phyloP scores from a whole-genome alignment of 2,113 vertebrate genomes.

The Muscicapa adusta region DNA sequence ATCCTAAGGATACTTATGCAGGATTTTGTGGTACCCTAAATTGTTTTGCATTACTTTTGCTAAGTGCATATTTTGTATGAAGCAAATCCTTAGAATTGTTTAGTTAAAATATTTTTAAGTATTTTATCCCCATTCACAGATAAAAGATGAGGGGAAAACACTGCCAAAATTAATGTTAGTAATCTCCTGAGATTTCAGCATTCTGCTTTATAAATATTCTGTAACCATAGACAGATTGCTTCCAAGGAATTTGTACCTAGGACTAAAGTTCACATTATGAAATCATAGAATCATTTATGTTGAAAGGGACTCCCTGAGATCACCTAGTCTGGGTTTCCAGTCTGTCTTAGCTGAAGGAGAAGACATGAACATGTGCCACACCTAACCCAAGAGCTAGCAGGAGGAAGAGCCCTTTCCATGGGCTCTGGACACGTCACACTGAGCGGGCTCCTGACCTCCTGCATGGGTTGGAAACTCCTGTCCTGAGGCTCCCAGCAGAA shows the following conservation, averaged over 20 bases:
- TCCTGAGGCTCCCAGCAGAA: neutral
- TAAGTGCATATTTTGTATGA: neutral
- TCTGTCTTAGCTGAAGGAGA: neutral
- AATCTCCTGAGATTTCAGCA: neutral
- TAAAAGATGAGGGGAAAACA: neutral
- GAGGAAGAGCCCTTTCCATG: neutral
- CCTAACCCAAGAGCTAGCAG: neutral
- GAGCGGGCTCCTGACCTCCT: rapidly evolving
- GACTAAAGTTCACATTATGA: neutral
- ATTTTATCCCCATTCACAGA: neutral
- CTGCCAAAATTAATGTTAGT: neutral
- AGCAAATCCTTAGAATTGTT: neutral
- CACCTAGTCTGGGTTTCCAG: neutral
- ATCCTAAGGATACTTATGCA: neutral
- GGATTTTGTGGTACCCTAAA: neutral
- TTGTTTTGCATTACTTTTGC: neutral
- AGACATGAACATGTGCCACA: rapidly evolving
- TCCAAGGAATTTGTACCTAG: neutral
- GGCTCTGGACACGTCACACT: neutral
- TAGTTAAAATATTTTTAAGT: neutral
- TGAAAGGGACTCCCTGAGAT: neutral
- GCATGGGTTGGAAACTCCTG: neutral
- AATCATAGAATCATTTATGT: neutral
- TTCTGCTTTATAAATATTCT: neutral
- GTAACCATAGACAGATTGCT: neutral